Base-by-base conservation (phyloP, 2,888 invertebrate genomes). In the Papilio elwesi region DNA sequence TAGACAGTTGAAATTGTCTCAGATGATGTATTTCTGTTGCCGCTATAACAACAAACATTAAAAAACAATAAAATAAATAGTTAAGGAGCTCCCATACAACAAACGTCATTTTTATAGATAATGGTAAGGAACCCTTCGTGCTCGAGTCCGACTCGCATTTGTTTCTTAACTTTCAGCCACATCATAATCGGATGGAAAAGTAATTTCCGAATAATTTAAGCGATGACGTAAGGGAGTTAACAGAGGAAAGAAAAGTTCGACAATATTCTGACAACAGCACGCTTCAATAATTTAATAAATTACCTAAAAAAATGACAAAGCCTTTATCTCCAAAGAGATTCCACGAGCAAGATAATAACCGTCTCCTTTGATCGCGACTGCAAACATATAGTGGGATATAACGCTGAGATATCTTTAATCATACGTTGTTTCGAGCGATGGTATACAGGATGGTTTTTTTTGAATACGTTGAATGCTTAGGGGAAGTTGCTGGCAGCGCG, bases 241-340 rank as follows among this genome's bases (percentile, higher is more conserved):
- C 38, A 63, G 3, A 10, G 53, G 13, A 66, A 53, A 15, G 51
- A 49, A 68, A 57, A 26, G 16, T 49, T 49, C 49, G 8, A 36
- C 38, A 26, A 36, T 59, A 49, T 65, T 26, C 57, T 78, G 81
- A 85, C 83, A 82, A 78, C 78, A 82, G 79, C 83, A 82, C 85
- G 83, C 84, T 82, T 82, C 79, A 77, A 72, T 78, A 81, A 80
- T 85, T 86, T 88, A 85, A 78, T 84, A 81, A 74, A 78, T 78
- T 38, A 76, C 65, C 70, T 11, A 71, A 64, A 75, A 43, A 76
- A 67, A 75, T 73, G 62, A 68, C 52, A 75, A 73, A 68, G 55
- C 69, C 71, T 49, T n/a, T 63, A 53, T 68, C 51, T 38, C 15
- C 51, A 55, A 71, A 71, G 53, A 26, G 63, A 70, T 62, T 53